Conservation (phyloP, 2,888 invertebrate genomes). For the Mimachlamys varia region DNA sequence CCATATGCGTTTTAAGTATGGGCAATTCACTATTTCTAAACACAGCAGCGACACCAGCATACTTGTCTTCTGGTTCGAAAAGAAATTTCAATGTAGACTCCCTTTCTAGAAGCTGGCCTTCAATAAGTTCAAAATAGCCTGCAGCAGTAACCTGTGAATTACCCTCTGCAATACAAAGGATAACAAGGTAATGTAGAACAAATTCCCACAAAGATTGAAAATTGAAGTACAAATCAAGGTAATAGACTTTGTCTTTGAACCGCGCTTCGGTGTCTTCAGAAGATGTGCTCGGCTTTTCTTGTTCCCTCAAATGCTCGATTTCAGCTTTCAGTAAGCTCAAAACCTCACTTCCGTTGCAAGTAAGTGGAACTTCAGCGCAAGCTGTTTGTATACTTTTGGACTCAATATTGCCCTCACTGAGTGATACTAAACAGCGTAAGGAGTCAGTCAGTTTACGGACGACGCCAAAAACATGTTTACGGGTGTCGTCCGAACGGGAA, state of each 20-base stretch:
- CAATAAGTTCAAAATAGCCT: not conserved
- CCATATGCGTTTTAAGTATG: too few relatives aligned
- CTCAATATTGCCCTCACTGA: not conserved
- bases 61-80: too few relatives aligned
- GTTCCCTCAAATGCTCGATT: not conserved
- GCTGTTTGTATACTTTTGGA: not conserved
- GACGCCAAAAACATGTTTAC: not conserved
- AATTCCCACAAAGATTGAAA: too few relatives aligned
- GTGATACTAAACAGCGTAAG: not conserved
- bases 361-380: not conserved
- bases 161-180: not conserved
- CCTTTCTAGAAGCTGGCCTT: not conserved
- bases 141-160: not conserved
- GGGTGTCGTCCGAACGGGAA: too few relatives aligned
- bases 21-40: too few relatives aligned
- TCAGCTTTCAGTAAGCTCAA: not conserved
- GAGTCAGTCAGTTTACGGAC: not conserved
- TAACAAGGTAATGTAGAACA: not conserved
- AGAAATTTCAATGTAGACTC: not conserved
- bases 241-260: too few relatives aligned
- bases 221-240: too few relatives aligned
- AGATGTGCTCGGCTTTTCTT: not conserved
- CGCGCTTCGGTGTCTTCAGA: too few relatives aligned
- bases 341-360: not conserved
- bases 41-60: too few relatives aligned